Base-by-base conservation (phyloP, 1,140 invertebrate species). In the Agrypnia vestita region DNA sequence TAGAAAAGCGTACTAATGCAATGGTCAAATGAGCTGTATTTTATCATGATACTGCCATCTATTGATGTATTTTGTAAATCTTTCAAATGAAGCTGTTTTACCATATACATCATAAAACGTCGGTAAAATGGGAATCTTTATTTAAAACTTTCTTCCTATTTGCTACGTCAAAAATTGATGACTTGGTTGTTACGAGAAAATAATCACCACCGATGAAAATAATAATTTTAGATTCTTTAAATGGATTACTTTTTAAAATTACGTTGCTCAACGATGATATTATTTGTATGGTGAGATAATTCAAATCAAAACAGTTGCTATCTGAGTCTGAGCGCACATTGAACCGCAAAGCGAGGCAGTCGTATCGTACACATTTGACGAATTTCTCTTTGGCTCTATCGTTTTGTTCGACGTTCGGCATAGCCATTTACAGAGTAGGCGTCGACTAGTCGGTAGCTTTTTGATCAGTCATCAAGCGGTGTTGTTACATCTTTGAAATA, bases 101-200 rank as follows among this genome's bases (percentile, higher is more conserved):
- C 11, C 11, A 13, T 17, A 13, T 13, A n/a, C 13, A 17, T 15
- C 19, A 7, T 19, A 13, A 59, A n/a, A 59, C 11, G 53, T 21
- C 55, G 61, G 35, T 64, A 51, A 64, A 64, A 25, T n/a, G 35
- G 61, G 35, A 35, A 64, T 13, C 61, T 64, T 35, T 6, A 35
- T 35, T 35, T 35, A 1, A 35, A 35, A 25, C 61, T 35, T 35
- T 35, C 0, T 7, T 8, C 21, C 25, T 62, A 4, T 13, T 43
- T 12, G 35, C 35, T 35, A 64, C 61, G 61, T 64, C 61, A 64
- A 64, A 64, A 13, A 35, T 64, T 21, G 35, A 13, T 64, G 61
- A 64, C 61, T 61, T 25, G 7, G 21, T 4, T 43, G n/a, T 10
- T 4, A 11, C 21, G 59, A 62, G 53, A 62, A 62, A 35, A 13